phyloP scores from a whole-genome alignment of 2,888 invertebrate genomes.

The Hartigia nigra region DNA sequence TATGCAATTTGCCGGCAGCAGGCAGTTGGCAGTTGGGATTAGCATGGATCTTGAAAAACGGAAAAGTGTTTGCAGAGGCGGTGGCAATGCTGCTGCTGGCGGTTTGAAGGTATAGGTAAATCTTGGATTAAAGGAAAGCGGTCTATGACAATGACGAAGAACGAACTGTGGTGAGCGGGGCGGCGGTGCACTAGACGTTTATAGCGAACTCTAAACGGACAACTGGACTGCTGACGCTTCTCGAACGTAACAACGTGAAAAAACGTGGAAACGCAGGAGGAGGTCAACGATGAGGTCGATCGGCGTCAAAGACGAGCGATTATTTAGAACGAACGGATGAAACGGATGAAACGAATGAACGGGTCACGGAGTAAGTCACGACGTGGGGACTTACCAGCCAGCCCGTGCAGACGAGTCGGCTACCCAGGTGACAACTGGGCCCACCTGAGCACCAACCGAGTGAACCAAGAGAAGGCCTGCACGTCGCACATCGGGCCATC shows the following conservation, averaged over 20 bases:
- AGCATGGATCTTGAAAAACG: neutral
- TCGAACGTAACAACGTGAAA: constrained; percentile 3
- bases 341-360: neutral
- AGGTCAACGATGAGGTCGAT: neutral
- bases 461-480: constrained; percentile 40
- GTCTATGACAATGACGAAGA: constrained; percentile 16
- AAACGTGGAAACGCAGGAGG: neutral
- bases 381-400: constrained; percentile 54
- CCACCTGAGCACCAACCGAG: constrained; percentile 50
- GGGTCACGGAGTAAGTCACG: constrained; percentile 1
- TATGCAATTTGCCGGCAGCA: neutral
- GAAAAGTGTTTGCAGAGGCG: neutral
- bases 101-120: neutral
- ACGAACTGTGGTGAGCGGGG: constrained; percentile 24
- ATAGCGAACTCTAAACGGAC: constrained; percentile 12
- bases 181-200: constrained; percentile 24
- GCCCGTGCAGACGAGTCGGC: constrained; percentile 50
- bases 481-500: constrained; percentile 44
- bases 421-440: constrained; percentile 44
- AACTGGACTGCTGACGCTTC: constrained; percentile 16
- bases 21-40: neutral
- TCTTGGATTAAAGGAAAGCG: neutral
- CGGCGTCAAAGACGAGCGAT: neutral
- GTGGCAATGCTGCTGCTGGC: neutral
- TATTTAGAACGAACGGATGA: neutral